Conservation (phyloP, 2,888 invertebrate genomes). For the Metopia argyrocephala region DNA sequence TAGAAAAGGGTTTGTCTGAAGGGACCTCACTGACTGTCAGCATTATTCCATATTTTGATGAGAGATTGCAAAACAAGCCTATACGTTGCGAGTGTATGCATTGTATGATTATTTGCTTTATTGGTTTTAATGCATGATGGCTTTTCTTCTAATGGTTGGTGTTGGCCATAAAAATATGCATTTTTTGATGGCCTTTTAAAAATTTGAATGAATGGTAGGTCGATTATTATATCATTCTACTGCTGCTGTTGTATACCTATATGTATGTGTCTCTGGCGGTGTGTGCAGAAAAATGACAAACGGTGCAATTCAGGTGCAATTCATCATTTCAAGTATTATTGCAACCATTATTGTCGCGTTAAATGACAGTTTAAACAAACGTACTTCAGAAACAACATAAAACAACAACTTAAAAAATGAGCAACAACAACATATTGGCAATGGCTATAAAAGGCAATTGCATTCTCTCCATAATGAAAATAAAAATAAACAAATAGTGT, state of each 20-base stretch:
- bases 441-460: not conserved
- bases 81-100: conserved; percentile 24
- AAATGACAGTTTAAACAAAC: conserved; percentile 74
- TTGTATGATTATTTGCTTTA: conserved; percentile 40
- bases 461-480: too few relatives aligned
- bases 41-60: not conserved
- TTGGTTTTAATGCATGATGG: conserved; percentile 12
- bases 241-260: not conserved
- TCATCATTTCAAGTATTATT: conserved; percentile 77
- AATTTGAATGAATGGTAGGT: conserved; percentile 52
- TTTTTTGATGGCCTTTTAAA: conserved; percentile 29
- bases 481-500: too few relatives aligned
- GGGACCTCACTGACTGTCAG: not conserved
- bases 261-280: conserved; percentile 10
- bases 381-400: conserved; percentile 67
- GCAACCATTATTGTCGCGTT: conserved; percentile 76
- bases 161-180: conserved; percentile 59
- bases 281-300: conserved; percentile 67
- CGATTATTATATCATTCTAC: conserved; percentile 6
- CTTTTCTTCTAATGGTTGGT: not conserved
- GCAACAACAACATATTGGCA: conserved; percentile 19
- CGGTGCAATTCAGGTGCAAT: conserved; percentile 75
- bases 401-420: conserved; percentile 42
- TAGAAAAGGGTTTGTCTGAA: not conserved
- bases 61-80: conserved; percentile 22